Percentiles rank a stretch among this genome's conserved stretches.
phyloP scores from a whole-genome alignment of 2,113 vertebrate genomes.

The Sylvilagus bachmani region DNA sequence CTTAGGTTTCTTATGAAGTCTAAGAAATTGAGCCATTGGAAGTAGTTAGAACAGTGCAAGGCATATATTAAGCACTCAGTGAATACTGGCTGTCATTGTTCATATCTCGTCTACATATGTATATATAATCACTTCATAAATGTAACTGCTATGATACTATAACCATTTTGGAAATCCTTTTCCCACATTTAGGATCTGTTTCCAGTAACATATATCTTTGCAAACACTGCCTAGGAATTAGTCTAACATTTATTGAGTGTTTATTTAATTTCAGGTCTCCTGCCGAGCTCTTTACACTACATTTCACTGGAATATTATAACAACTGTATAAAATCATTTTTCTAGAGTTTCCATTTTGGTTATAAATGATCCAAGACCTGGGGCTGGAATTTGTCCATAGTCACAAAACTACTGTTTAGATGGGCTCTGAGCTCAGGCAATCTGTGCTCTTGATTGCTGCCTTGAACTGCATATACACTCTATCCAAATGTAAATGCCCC shows the following conservation, averaged over 20 bases:
- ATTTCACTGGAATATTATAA: background rate
- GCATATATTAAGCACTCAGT: background rate
- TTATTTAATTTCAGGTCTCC: background rate
- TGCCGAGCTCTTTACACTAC: background rate
- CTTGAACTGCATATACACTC: background rate
- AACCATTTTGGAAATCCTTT: background rate
- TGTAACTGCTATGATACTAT: background rate
- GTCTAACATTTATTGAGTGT: background rate
- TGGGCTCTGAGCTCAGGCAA: background rate
- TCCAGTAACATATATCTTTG: background rate
- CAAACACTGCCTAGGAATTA: background rate
- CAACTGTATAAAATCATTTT: background rate
- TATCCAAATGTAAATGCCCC: background rate
- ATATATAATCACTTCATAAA: background rate
- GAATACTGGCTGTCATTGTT: background rate
- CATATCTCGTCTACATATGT: background rate
- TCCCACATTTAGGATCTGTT: background rate
- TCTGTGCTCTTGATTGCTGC: background rate
- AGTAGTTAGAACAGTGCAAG: background rate
- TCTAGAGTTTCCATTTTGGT: background rate
- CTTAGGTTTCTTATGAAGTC: background rate
- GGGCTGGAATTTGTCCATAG: background rate
- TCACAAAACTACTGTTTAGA: background rate
- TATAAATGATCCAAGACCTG: background rate
- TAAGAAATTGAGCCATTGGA: background rate